These are phyloP conservation scores for Phenacoccus solenopsis DNA, from an alignment of 1,140 invertebrate species.

Conservation along the genomic window DNA sequence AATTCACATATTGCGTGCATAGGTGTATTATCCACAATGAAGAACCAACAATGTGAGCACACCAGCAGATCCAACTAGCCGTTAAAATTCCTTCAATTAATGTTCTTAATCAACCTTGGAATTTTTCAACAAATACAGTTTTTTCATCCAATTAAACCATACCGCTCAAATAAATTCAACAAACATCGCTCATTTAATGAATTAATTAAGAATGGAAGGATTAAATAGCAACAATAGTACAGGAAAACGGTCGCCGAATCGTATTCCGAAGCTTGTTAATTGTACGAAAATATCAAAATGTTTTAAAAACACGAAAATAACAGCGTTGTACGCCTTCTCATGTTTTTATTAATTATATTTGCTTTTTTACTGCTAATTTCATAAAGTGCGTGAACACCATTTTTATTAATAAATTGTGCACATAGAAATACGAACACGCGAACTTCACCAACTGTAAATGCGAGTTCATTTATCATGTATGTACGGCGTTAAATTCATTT, in stretches of 20 bases:
- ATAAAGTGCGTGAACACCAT: slow-evolving; percentile 16
- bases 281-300: slow-evolving; percentile 11
- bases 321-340: slow-evolving; percentile 4
- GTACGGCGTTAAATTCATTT: neutral
- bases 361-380: slow-evolving; percentile 17
- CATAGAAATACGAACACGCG: slow-evolving; percentile 1
- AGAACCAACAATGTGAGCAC: no score
- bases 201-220: neutral
- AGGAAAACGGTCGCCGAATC: neutral
- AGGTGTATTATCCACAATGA: no score
- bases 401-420: slow-evolving; percentile 16
- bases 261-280: neutral
- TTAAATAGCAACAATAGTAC: neutral
- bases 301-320: slow-evolving; percentile 8
- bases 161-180: neutral
- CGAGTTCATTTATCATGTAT: slow-evolving; percentile 13
- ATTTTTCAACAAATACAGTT: neutral
- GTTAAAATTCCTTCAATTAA: neutral
- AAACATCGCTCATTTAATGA: neutral
- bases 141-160: neutral
- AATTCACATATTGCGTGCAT: no score
- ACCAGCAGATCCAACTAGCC: no score
- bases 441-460: slow-evolving; percentile 4
- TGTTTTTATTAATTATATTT: slow-evolving; percentile 18
- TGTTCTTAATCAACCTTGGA: neutral